These are phyloP conservation scores for Salvelinus alpinus DNA, from an alignment of 2,113 vertebrate species.

Conservation along the genomic window DNA sequence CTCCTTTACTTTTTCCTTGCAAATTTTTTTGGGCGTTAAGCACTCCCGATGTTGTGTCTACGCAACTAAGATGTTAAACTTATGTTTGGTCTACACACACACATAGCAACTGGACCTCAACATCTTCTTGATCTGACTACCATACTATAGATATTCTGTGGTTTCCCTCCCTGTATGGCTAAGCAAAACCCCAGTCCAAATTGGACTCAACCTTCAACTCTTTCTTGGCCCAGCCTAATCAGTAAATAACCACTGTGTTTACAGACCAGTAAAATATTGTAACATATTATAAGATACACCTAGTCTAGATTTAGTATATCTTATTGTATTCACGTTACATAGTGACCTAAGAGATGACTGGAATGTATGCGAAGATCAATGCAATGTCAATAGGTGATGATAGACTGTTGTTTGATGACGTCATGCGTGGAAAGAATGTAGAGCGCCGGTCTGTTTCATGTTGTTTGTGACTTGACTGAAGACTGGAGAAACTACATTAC, in stretches of 20 bases:
- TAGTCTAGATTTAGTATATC: neutral
- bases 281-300: conserved; percentile 8
- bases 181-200: conserved; percentile 21
- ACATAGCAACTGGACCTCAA: neutral
- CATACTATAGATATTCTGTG: neutral
- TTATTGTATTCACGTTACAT: too few species aligned
- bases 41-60: neutral
- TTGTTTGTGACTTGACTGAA: too few species aligned
- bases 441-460: neutral
- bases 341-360: neutral
- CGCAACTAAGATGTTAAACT: conserved; percentile 5
- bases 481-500: too few species aligned
- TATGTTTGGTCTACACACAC: conserved; percentile 14
- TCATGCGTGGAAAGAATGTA: neutral
- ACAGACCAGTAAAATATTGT: conserved; percentile 22
- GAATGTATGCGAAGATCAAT: neutral
- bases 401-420: neutral
- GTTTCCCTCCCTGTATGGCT: conserved; percentile 14
- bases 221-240: conserved; percentile 16
- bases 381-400: conserved; percentile 9
- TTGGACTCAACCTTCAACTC: conserved; percentile 24
- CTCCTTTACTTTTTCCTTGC: too few species aligned
- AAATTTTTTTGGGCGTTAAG: too few species aligned
- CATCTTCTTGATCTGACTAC: neutral
- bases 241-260: conserved; percentile 26